Conservation (phyloP, 2,888 invertebrate species). For the Psylliodes chrysocephalus region DNA sequence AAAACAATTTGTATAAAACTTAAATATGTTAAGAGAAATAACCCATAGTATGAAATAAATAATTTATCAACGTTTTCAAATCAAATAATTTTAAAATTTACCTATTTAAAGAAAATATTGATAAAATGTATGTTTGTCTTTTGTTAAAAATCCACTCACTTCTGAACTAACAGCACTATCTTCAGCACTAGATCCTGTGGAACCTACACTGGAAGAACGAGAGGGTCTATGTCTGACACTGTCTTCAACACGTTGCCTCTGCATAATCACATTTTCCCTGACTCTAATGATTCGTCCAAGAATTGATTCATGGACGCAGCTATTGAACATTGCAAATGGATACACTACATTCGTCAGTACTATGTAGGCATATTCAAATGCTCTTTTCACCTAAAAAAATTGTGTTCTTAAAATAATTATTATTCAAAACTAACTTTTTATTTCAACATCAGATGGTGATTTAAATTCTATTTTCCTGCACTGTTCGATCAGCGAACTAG, state of each 20-base stretch:
- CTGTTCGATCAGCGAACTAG: too few species aligned
- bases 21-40: too few species aligned
- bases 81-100: too few species aligned
- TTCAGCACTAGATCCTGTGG: constrained; percentile 60
- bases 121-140: too few species aligned
- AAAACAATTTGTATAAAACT: too few species aligned
- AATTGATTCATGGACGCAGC: constrained; percentile 72
- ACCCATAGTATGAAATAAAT: too few species aligned
- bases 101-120: too few species aligned
- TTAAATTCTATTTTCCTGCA: too few species aligned
- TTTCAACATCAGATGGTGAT: too few species aligned
- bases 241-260: constrained; percentile 75
- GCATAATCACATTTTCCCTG: constrained; percentile 89
- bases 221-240: constrained; percentile 55
- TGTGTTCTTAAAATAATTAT: too few species aligned
- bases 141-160: constrained; percentile 51
- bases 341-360: constrained; percentile 81
- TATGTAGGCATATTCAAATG: constrained; percentile 96
- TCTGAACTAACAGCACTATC: constrained; percentile 62
- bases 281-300: constrained; percentile 92
- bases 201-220: constrained; percentile 61
- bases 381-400: constrained; percentile 77
- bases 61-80: too few species aligned
- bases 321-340: constrained; percentile 66
- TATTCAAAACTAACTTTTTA: too few species aligned